Conservation (phyloP, 2,113 vertebrate species). For the Equus quagga region DNA sequence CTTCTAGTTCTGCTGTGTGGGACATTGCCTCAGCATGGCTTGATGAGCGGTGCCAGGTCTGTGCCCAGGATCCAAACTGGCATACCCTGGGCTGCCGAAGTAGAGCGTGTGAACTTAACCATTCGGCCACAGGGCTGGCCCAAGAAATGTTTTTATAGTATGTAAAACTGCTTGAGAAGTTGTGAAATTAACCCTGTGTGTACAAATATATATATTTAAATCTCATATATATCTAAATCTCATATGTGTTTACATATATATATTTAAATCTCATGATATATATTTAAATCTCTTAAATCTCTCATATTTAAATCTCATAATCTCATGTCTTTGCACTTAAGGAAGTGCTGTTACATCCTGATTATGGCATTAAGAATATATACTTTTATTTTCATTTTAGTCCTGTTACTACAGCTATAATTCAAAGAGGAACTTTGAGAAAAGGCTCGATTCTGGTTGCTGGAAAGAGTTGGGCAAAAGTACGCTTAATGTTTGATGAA, state of each 20-base stretch:
- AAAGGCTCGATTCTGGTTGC: slow-evolving; percentile 94
- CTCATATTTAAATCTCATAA: neutral
- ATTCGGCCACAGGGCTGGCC: no score
- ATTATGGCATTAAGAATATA: slow-evolving; percentile 48
- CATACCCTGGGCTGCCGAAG: no score
- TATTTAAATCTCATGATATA: neutral
- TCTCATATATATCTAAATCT: no score
- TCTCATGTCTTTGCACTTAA: slow-evolving; percentile 44
- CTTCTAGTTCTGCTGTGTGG: no score
- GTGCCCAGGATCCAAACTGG: no score
- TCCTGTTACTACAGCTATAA: slow-evolving; percentile 93
- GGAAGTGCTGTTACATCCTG: slow-evolving; percentile 8
- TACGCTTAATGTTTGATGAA: slow-evolving; percentile 95
- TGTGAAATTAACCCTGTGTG: neutral
- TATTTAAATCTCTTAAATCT: neutral
- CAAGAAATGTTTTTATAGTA: slow-evolving; percentile 1
- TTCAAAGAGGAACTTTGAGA: slow-evolving; percentile 94
- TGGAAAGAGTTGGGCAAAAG: slow-evolving; percentile 95
- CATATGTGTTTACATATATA: neutral
- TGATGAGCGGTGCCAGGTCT: no score
- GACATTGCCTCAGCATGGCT: no score
- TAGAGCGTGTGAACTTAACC: no score
- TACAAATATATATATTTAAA: neutral
- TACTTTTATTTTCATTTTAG: slow-evolving; percentile 77
- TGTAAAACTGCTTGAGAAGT: slow-evolving; percentile 50